phyloP scores from a whole-genome alignment of 53 echinoderm and acorn worm species.

The Apostichopus leukothele region DNA sequence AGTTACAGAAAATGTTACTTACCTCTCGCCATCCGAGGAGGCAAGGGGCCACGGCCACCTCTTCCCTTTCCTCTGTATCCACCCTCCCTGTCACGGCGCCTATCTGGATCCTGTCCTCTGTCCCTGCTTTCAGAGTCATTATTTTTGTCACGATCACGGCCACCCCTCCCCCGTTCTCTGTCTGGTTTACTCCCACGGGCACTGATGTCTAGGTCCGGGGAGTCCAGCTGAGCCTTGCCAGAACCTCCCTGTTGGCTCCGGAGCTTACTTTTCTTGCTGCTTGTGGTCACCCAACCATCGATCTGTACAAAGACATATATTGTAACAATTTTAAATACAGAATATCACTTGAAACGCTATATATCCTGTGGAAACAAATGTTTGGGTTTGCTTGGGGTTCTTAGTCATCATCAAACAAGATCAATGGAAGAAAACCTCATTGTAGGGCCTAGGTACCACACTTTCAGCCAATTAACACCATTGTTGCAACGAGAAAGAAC shows the following conservation, averaged over 20 bases:
- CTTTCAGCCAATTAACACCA: too few relatives aligned
- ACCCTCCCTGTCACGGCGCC: constrained; percentile 60
- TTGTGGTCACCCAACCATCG: constrained; percentile 95
- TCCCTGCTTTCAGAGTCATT: constrained; percentile 36
- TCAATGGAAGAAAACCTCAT: too few relatives aligned
- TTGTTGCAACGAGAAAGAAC: too few relatives aligned
- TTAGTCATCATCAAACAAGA: too few relatives aligned
- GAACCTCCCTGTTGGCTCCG: constrained; percentile 45
- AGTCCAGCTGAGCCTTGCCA: constrained; percentile 5
- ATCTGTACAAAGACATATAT: constrained; percentile 18
- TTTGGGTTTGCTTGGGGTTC: too few relatives aligned
- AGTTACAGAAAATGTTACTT: neutral
- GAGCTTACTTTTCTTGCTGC: constrained; percentile 84
- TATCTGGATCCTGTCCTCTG: constrained; percentile 52
- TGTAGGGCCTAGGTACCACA: too few relatives aligned
- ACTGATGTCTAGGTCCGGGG: constrained; percentile 51
- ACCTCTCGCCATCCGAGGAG: constrained; percentile 99
- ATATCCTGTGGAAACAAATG: too few relatives aligned
- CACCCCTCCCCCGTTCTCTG: constrained; percentile 58
- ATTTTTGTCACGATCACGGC: constrained; percentile 62
- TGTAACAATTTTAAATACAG: neutral
- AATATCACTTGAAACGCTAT: too few relatives aligned
- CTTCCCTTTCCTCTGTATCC: constrained; percentile 81
- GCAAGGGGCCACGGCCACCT: constrained; percentile 82
- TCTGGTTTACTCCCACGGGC: constrained; percentile 46